Evolutionary conservation across 2,113 vertebrate genomes (phyloP), one percentile per base, ranked within the genome.

Genomic region (Tragelaphus buxtoni): DNA sequence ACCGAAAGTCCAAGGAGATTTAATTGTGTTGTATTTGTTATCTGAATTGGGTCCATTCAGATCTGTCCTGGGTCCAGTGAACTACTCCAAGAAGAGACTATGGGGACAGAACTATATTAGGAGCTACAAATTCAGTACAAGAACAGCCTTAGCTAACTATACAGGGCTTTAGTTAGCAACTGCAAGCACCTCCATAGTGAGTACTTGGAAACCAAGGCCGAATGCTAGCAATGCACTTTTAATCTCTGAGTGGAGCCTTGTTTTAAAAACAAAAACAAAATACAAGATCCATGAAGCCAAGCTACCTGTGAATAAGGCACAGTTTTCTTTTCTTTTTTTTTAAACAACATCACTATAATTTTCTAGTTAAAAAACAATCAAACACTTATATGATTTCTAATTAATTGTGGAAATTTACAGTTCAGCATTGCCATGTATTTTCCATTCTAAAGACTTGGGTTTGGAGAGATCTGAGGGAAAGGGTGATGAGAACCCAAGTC

Each of bases 71-170:
- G 51, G 69, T 30, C 74, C 92, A 96, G 1, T 94, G 83, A 95
- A 91, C 76, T 55, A 77, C 79, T 80, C 86, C 53, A 76, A 58
- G 76, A 98, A 81, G 53, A 97, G 86, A 42, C 69, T 81, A 22
- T 69, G 18, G 69, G 42, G 49, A 89, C 26, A 94, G 83, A 91
- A 90, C 60, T 85, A 53, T 82, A 97, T 91, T 82, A 97, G 53
- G 58, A 49, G 90, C 79, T 63, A 96, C 91, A 94, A 94, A 97
- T 94, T 94, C 69, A 72, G 55, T 28, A 47, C 87, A 86, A 95
- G 53, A 45, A 47, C 84, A 91, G 58, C 11, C 39, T 77, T 85
- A 60, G 47, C 45, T 91, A 88, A 90, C 74, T 85, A 53, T 79
- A 88, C 92, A 90, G 82, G 85, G 63, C 87, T 55, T 95, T 90